Evolutionary conservation across 92 coral and sea anemone genomes (phyloP).

Genomic region (Blastomussa wellsi): DNA sequence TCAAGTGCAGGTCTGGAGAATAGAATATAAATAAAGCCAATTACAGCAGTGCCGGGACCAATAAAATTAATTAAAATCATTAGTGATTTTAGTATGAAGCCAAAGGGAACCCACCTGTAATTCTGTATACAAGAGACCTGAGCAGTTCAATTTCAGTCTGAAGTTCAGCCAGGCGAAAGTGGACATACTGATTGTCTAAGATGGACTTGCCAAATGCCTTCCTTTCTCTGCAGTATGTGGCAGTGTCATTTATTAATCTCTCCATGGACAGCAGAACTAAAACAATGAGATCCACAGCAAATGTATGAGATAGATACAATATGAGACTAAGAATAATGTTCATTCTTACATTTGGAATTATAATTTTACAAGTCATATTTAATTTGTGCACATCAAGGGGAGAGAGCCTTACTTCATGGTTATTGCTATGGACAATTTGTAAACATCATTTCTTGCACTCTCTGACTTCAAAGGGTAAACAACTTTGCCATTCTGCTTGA

Average conservation of each 20-base stretch:
- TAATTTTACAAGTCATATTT: too few species aligned
- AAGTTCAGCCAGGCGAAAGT: slow-evolving; percentile 89
- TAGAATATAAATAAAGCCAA: background rate
- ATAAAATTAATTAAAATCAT: too few species aligned
- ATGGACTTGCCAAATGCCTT: slow-evolving; percentile 93
- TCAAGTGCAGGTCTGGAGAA: slow-evolving; percentile 72
- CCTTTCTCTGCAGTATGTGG: slow-evolving; percentile 85
- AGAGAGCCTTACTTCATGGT: too few species aligned
- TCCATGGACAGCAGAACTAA: slow-evolving; percentile 81
- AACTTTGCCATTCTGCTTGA: too few species aligned
- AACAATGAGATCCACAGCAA: background rate
- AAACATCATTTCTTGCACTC: too few species aligned
- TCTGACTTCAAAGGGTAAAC: too few species aligned
- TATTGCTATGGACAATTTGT: too few species aligned
- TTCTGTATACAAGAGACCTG: slow-evolving; percentile 86
- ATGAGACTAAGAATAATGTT: too few species aligned
- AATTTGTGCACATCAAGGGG: too few species aligned
- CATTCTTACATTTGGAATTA: too few species aligned
- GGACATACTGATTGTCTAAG: slow-evolving; percentile 90
- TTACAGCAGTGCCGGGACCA: too few species aligned
- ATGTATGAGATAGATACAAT: too few species aligned
- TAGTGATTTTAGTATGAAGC: background rate
- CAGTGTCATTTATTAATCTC: slow-evolving; percentile 83
- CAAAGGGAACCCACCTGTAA: slow-evolving; percentile 68
- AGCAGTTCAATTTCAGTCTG: slow-evolving; percentile 92